Evolutionary conservation across 2,888 invertebrate species (phyloP), one percentile per base, ranked within the genome.

Genomic region (Tholera decimalis): DNA sequence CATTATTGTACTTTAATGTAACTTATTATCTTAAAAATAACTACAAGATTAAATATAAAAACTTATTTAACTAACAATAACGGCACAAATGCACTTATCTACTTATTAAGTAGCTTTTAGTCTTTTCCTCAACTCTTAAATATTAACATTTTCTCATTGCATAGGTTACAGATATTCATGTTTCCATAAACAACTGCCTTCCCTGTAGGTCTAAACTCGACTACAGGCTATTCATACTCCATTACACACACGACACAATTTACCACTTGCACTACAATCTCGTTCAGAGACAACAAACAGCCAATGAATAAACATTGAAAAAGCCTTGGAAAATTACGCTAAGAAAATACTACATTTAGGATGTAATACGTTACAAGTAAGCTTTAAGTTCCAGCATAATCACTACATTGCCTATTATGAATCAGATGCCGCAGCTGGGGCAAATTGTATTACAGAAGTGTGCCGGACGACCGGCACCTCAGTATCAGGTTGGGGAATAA

Each of bases 361-460:
- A 70, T 77, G 64, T 57, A 62, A 58, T 75, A 61, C 33, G 47
- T 30, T 47, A 51, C 18, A 58, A n/a, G 41, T 59, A 74, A 63
- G 59, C 37, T 37, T 74, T 46, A 43, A 15, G 15, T 68, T 26
- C 26, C 13, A 35, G 53, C 41, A n/a, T 24, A 18, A 35, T 30
- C 11, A 66, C 24, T 53, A 20, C 22, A 22, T 33, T 49, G 39
- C 51, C 83, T 88, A 90, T 79, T 88, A 91, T 64, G 85, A 85
- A 62, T 95, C 97, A 92, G 89, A 96, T 95, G 85, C 87, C 28
- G 98, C 90, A 26, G 98, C 97, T 78, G 97, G 97, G 20, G 98
- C 98, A 88, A 98, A 98, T 82, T 98, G 98, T 88, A 98, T 98
- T 53, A 98, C 98, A 3, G 98, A 98, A 43, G 93, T 95, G 69